phyloP scores from a whole-genome alignment of 2,113 vertebrate genomes.

The Climacteris rufus region DNA sequence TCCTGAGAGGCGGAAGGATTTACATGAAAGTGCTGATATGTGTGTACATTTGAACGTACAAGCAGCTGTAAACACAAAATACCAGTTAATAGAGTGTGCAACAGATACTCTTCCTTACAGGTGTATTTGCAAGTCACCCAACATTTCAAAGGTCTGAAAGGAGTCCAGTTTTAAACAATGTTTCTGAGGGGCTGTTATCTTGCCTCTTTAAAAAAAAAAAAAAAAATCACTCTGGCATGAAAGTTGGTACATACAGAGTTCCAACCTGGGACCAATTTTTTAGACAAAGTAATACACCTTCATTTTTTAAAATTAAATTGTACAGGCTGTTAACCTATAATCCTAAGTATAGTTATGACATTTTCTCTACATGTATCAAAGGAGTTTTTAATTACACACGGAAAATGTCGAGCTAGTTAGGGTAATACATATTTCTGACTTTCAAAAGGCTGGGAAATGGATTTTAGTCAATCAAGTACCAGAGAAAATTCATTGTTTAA shows the following conservation, averaged over 20 bases:
- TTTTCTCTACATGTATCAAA: conserved; percentile 36
- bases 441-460: not conserved
- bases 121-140: not conserved
- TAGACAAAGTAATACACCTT: conserved; percentile 13
- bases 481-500: not conserved
- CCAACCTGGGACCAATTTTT: conserved; percentile 20
- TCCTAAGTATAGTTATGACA: conserved; percentile 36
- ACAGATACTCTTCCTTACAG: not conserved
- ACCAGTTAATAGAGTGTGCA: not conserved
- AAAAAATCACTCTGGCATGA: not conserved
- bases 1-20: not conserved
- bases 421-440: not conserved
- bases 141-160: not conserved
- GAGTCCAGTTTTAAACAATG: not conserved
- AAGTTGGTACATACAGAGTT: conserved; percentile 21
- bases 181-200: not conserved
- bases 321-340: conserved; percentile 49
- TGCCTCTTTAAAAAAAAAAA: not conserved
- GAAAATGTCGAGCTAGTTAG: conserved; percentile 38
- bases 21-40: not conserved
- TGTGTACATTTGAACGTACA: not conserved
- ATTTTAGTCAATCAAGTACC: not conserved
- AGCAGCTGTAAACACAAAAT: not conserved
- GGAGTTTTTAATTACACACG: conserved; percentile 44
- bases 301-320: conserved; percentile 10